phyloP scores from a whole-genome alignment of 2,888 invertebrate genomes.

The Odontocolon sp. region DNA sequence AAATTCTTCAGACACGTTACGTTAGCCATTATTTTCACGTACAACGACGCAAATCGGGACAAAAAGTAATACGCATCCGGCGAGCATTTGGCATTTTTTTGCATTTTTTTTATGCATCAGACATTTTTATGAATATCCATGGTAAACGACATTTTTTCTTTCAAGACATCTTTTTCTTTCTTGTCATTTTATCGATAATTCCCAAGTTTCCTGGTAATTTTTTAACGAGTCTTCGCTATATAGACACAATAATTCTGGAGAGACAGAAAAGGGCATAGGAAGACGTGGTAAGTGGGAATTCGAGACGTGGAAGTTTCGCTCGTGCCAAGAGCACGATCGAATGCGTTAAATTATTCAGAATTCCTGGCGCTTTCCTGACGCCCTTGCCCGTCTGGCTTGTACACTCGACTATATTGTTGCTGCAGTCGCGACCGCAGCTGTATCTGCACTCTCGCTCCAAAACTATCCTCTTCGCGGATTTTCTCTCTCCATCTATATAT shows the following conservation, averaged over 20 bases:
- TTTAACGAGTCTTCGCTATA: too few species aligned
- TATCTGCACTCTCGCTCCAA: conserved; percentile 27
- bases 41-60: too few species aligned
- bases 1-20: background rate
- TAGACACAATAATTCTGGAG: background rate
- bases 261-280: background rate
- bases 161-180: too few species aligned
- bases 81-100: too few species aligned
- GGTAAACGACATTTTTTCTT: too few species aligned
- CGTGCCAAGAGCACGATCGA: conserved; percentile 33
- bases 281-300: background rate
- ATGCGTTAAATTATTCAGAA: conserved; percentile 47
- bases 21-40: too few species aligned
- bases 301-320: background rate
- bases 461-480: background rate
- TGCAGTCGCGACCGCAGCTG: background rate
- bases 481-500: background rate
- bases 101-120: too few species aligned
- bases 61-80: too few species aligned
- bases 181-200: too few species aligned
- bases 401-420: too few species aligned
- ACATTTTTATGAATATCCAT: too few species aligned
- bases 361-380: conserved; percentile 8
- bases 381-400: conserved; percentile 19
- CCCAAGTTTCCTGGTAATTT: too few species aligned